Evolutionary conservation across 2,113 vertebrate genomes (phyloP).

Genomic region (Orientallactaga bullata): DNA sequence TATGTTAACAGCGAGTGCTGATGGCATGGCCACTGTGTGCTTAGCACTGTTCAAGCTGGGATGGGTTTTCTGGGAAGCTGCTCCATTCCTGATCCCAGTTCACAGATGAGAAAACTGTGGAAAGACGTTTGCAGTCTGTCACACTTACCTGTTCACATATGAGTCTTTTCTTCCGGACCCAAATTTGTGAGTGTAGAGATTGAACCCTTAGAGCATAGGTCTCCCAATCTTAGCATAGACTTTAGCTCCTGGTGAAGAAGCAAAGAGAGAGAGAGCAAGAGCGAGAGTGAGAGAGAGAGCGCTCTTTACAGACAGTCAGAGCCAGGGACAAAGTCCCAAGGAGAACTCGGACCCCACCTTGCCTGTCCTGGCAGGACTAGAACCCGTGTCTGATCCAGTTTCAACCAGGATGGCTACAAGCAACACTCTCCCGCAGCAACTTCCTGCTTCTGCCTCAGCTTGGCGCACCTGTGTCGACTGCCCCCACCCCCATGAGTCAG

Average conservation of each 20-base stretch:
- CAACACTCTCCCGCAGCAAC: no score
- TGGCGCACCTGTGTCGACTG: no score
- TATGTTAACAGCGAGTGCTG: neutral
- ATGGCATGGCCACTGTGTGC: neutral
- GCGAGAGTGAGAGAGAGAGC: no score
- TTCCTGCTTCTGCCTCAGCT: no score
- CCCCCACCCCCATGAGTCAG: no score
- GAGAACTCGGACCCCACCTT: no score
- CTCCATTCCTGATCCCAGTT: neutral
- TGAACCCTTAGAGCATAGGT: neutral
- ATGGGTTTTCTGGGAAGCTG: neutral
- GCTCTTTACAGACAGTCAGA: no score
- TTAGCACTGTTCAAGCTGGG: neutral
- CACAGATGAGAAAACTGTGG: neutral
- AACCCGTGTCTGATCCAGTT: no score
- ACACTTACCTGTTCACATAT: neutral
- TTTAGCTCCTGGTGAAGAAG: neutral
- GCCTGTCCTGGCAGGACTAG: no score
- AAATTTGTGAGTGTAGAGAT: neutral
- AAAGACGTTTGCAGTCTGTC: neutral
- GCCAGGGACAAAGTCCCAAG: no score
- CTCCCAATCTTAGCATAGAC: neutral
- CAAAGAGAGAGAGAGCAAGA: no score
- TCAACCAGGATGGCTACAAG: no score
- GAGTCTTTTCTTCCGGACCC: neutral